Evolutionary conservation across 1,140 invertebrate species (phyloP).

Genomic region (Philopotamus ludificatus): DNA sequence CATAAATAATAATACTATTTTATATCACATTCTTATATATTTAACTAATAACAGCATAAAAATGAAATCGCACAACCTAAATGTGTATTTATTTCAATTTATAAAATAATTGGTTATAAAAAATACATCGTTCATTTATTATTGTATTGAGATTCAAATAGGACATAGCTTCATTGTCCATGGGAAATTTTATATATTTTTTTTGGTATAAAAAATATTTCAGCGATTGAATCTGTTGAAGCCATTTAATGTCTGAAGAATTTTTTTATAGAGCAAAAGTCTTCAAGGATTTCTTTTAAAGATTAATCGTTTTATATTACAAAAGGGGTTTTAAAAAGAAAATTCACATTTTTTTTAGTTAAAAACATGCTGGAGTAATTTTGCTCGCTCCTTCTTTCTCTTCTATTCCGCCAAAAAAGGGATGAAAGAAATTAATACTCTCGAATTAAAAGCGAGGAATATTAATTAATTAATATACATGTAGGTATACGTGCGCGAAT

Average conservation of each 20-base stretch:
- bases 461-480: constrained; percentile 7
- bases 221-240: constrained; percentile 22
- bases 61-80: no score
- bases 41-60: no score
- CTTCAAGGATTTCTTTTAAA: constrained; percentile 21
- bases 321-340: constrained; percentile 15
- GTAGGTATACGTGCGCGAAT: not conserved
- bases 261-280: constrained; percentile 18
- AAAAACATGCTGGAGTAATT: constrained; percentile 11
- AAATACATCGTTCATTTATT: no score
- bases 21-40: no score
- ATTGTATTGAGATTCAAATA: no score
- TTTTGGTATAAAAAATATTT: constrained; percentile 5
- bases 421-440: constrained; percentile 3
- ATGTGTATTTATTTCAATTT: no score
- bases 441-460: not conserved
- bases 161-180: no score
- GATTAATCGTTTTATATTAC: constrained; percentile 31
- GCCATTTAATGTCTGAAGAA: constrained; percentile 31
- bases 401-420: not conserved
- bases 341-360: not conserved
- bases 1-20: no score
- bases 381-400: not conserved
- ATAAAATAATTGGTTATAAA: no score
- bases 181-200: no score